Conservation (phyloP, 2,888 invertebrate genomes). For the Orthosia gothica region DNA sequence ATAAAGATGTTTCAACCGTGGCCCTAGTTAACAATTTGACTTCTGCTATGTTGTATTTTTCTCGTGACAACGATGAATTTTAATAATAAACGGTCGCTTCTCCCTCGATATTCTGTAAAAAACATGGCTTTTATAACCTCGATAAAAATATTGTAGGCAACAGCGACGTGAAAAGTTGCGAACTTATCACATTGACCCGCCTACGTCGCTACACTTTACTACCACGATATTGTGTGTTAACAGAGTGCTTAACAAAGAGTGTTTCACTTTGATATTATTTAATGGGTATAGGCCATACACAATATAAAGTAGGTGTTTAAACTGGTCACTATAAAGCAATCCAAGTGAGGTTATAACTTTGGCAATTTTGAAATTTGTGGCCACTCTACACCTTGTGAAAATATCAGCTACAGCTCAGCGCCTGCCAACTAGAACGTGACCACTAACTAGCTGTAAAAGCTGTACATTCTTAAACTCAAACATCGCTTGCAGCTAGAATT, state of each 20-base stretch:
- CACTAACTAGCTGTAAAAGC: conserved; percentile 24
- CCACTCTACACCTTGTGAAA: background rate
- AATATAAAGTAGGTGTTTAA: too few species aligned
- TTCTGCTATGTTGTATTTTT: too few species aligned
- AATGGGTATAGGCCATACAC: too few species aligned
- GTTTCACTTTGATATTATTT: background rate
- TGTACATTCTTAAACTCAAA: conserved; percentile 28
- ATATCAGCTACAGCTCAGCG: background rate
- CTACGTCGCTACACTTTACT: background rate
- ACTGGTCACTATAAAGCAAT: background rate
- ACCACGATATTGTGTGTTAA: background rate
- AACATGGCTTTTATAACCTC: background rate
- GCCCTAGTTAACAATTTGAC: too few species aligned
- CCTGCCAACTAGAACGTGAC: conserved; percentile 14
- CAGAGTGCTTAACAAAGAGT: too few species aligned
- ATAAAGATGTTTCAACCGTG: too few species aligned
- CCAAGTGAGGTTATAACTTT: background rate
- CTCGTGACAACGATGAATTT: too few species aligned
- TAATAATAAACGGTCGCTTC: background rate
- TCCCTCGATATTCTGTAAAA: background rate
- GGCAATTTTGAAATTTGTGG: background rate
- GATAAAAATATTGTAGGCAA: background rate
- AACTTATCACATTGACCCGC: background rate
- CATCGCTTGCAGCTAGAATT: background rate
- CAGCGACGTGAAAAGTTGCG: conserved; percentile 2